phyloP scores from a whole-genome alignment of 2,113 vertebrate genomes.

The Tetraodon nigroviridis region DNA sequence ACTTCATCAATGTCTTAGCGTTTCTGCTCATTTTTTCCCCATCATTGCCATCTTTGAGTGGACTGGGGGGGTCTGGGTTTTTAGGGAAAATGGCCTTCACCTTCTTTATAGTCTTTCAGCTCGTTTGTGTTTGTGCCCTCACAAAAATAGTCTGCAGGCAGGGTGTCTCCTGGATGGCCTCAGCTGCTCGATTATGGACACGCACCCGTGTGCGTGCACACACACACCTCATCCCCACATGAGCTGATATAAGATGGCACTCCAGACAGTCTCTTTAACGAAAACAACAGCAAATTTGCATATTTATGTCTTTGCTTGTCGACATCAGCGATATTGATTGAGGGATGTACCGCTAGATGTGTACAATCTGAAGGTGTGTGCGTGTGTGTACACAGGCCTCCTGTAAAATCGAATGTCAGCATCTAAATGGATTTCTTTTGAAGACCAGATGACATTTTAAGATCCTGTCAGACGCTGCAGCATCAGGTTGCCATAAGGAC shows the following conservation, averaged over 20 bases:
- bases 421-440: constrained; percentile 5
- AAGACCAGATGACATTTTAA: background rate
- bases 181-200: constrained; percentile 56
- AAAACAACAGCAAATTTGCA: too few species aligned
- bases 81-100: background rate
- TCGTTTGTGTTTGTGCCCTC: constrained; percentile 5
- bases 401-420: constrained; percentile 1
- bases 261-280: too few species aligned
- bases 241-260: constrained; percentile 1
- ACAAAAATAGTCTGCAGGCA: constrained; percentile 17
- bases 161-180: constrained; percentile 22
- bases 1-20: background rate
- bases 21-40: background rate
- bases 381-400: background rate
- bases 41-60: background rate
- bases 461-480: constrained; percentile 1
- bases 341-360: too few species aligned
- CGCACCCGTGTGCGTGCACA: background rate
- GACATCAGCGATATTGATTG: too few species aligned
- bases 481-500: constrained; percentile 21
- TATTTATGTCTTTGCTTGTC: too few species aligned
- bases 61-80: too few species aligned
- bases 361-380: too few species aligned
- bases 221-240: constrained; percentile 3
- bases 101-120: constrained; percentile 1